Base-by-base conservation (phyloP, 1,140 invertebrate species). In the Bombus sibiricus region DNA sequence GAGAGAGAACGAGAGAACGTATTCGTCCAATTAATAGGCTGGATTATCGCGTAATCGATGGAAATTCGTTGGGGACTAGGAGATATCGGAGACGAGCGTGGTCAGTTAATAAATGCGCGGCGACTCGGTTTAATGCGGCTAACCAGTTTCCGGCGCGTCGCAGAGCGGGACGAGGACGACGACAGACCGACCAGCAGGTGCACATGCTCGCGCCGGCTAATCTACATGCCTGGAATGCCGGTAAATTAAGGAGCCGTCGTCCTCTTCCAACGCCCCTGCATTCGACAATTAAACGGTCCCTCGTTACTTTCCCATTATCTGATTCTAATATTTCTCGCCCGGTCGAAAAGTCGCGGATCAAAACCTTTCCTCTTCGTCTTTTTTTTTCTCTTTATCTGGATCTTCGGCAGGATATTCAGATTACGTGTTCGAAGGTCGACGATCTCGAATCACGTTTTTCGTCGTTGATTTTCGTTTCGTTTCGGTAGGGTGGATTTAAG, bases 161-260 rank as follows among this genome's bases (percentile, higher is more conserved):
- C 32, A 18, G 37, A 64, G 10, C 3, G 66, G 47, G 72, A 86
- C 73, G 37, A 68, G 34, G 43, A 68, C 77, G 74, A 79, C 76
- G 72, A 87, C 87, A 83, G 83, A 37, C 39, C 32, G 22, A 3
- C 8, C 80, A 82, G 86, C 89, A 88, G 86, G 88, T 89, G 87
- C 69, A 77, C 57, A 39, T 41, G n/a, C 64, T 72, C 47, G n/a
- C 62, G 37, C n/a, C 66, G 77, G 62, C 84, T 92, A 91, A 92
- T 92, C 91, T 90, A 86, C 91, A 92, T 90, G 87, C 86, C 66
- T 73, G 90, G 91, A 92, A 92, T 92, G 91, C 84, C 86, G 87
- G 85, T 88, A 87, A 92, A 90, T 92, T 91, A 90, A 92, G 57
- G 47, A 81, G 69, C 22, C 41, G 59, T 41, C 47, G 59, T 47